A percentile compares a stretch with the other conserved stretches of the same genome.
phyloP scores from a whole-genome alignment of 2,888 invertebrate genomes.

The Agrochola lota region DNA sequence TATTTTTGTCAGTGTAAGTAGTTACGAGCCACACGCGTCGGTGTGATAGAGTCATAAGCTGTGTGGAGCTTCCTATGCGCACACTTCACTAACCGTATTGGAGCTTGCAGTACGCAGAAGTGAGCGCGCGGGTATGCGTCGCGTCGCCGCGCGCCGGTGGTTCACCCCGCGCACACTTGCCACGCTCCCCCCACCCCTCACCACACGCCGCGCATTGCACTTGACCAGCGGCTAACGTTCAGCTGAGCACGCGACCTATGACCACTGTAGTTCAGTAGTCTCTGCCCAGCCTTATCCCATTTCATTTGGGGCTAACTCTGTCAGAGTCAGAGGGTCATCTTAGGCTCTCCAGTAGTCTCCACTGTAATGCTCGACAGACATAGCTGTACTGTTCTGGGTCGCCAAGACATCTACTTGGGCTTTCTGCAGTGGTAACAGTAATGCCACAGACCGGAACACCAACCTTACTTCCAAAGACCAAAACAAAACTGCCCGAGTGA shows the following conservation, averaged over 20 bases:
- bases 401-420: background rate
- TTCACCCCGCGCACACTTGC: constrained; percentile 53
- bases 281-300: background rate
- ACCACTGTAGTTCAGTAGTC: background rate
- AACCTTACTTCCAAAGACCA: background rate
- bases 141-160: constrained; percentile 37
- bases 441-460: background rate
- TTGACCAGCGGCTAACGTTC: background rate
- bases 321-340: background rate
- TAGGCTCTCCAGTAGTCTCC: background rate
- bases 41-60: background rate
- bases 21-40: background rate
- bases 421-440: no score
- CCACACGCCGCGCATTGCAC: background rate
- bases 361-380: background rate
- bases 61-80: background rate
- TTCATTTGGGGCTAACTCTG: background rate
- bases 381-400: background rate
- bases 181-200: background rate
- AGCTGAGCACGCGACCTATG: constrained; percentile 25
- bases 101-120: background rate
- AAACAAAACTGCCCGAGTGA: background rate
- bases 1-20: background rate
- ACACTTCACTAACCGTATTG: background rate
- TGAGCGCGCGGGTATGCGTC: constrained; percentile 19